These are phyloP conservation scores for Smutsia gigantea DNA, from an alignment of 2,797 vertebrate species.

Conservation along the genomic window DNA sequence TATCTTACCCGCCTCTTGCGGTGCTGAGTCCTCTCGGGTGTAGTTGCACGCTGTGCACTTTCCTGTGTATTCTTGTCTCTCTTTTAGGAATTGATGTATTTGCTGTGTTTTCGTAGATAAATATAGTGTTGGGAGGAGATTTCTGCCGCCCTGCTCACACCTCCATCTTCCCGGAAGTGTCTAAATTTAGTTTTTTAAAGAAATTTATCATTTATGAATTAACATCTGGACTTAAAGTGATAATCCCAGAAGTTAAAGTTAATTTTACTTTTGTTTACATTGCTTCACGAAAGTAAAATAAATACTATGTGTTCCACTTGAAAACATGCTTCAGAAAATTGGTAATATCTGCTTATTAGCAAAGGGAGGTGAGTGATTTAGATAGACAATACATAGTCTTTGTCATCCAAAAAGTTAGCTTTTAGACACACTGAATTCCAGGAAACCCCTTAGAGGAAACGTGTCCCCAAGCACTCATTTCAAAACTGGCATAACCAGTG, in stretches of 20 bases:
- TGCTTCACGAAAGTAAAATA: neutral
- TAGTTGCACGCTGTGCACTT: no score
- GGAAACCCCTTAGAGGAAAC: neutral
- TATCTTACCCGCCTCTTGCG: no score
- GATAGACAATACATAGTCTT: neutral
- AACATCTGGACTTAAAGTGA: neutral
- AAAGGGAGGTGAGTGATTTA: neutral
- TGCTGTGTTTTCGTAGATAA: no score
- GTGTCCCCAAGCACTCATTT: neutral
- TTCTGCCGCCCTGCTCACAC: no score
- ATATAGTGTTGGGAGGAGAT: no score
- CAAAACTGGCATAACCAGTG: neutral
- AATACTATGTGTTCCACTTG: neutral
- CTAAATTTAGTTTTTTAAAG: no score
- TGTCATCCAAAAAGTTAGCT: neutral
- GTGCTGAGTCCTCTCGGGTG: no score
- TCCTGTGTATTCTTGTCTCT: no score
- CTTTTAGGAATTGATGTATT: no score
- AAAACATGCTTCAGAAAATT: neutral
- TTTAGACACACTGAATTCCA: neutral
- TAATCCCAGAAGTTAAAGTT: neutral
- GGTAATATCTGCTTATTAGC: neutral
- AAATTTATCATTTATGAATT: neutral
- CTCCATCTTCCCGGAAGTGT: no score
- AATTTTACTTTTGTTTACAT: neutral